Conservation (phyloP, 2,888 invertebrate species). For the Ctena decussata region DNA sequence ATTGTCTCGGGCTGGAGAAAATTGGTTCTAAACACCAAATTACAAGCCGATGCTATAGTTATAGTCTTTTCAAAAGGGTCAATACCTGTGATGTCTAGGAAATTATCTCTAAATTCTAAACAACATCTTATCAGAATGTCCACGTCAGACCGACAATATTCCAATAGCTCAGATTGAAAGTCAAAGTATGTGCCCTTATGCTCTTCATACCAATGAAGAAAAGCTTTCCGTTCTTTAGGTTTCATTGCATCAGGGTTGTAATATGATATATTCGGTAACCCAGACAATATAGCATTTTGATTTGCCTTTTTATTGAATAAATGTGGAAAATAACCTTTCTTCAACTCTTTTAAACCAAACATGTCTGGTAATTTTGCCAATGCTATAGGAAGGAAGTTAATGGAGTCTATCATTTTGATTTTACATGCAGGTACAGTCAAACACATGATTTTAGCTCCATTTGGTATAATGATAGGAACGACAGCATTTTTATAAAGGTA, state of each 20-base stretch:
- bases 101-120: neutral
- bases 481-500: neutral
- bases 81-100: slow-evolving; percentile 38
- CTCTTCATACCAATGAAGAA: slow-evolving; percentile 30
- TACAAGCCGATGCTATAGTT: slow-evolving; percentile 44
- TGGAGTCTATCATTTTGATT: slow-evolving; percentile 3
- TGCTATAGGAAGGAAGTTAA: neutral
- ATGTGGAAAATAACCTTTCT: slow-evolving; percentile 20
- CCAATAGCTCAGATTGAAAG: slow-evolving; percentile 31
- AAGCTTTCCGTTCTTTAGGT: slow-evolving; percentile 9
- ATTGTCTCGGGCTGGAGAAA: slow-evolving; percentile 27
- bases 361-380: slow-evolving; percentile 6
- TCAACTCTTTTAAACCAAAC: neutral
- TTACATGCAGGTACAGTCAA: neutral
- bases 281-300: neutral
- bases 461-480: neutral
- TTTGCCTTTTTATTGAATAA: slow-evolving; percentile 27
- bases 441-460: neutral
- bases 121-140: slow-evolving; percentile 23
- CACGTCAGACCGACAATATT: slow-evolving; percentile 42
- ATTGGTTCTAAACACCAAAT: slow-evolving; percentile 30
- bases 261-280: slow-evolving; percentile 10
- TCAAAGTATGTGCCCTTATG: slow-evolving; percentile 21
- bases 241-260: slow-evolving; percentile 34
- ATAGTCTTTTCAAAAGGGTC: slow-evolving; percentile 52